A percentile compares a stretch with the other conserved stretches of the same genome.
Conservation (phyloP, 2,888 invertebrate genomes). For the Coremacera marginata region DNA sequence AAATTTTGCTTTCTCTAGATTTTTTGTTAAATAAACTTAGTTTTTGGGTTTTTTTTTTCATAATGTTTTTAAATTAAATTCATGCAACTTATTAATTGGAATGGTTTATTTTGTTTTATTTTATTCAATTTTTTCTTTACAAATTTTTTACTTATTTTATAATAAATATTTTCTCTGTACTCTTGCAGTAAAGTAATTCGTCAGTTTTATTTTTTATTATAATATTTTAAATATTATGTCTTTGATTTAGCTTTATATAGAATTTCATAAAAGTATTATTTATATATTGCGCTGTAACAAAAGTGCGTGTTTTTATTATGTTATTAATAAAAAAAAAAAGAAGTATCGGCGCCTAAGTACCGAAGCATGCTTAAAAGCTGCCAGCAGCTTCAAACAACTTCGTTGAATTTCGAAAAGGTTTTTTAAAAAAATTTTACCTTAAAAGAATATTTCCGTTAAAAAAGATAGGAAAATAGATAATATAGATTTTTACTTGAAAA, state of each 20-base stretch:
- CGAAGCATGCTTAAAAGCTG: constrained; percentile 27
- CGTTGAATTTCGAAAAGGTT: background rate
- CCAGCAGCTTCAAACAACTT: constrained; percentile 33
- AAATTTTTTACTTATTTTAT: constrained; percentile 3
- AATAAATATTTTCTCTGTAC: constrained; percentile 44
- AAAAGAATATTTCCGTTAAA: too few species aligned
- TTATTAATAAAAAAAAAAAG: background rate
- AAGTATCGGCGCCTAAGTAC: background rate
- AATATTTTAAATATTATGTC: constrained; percentile 5
- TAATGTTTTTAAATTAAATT: constrained; percentile 14
- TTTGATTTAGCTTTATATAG: background rate
- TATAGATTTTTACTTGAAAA: too few species aligned
- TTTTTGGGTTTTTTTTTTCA: constrained; percentile 27
- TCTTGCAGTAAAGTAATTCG: constrained; percentile 52
- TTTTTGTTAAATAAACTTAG: too few species aligned
- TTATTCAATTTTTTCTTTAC: constrained; percentile 38
- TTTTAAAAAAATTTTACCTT: too few species aligned
- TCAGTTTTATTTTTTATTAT: constrained; percentile 41
- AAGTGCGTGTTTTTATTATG: background rate
- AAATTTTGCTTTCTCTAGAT: too few species aligned
- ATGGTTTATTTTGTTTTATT: constrained; percentile 31
- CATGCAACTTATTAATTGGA: constrained; percentile 33
- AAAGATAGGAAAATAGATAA: too few species aligned
- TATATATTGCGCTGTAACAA: background rate
- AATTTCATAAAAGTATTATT: background rate